Evolutionary conservation across 2,797 vertebrate genomes (phyloP).

Genomic region (Lates japonicus): DNA sequence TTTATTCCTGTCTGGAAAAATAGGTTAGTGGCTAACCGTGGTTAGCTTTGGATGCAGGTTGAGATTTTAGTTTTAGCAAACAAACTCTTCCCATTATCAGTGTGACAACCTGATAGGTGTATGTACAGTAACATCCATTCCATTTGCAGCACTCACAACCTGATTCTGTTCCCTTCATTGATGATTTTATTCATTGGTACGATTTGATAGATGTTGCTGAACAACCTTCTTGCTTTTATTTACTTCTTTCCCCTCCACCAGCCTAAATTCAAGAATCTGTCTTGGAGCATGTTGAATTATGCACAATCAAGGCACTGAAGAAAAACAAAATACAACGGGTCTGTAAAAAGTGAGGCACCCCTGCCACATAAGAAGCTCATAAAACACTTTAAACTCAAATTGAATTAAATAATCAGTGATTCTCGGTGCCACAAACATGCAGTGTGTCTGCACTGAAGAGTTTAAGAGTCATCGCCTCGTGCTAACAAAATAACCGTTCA

Average conservation of each 20-base stretch:
- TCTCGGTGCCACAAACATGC: conserved; percentile 14
- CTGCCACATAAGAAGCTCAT: conserved; percentile 5
- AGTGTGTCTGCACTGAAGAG: background rate
- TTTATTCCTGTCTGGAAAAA: conserved; percentile 6
- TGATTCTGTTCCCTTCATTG: background rate
- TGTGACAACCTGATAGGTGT: background rate
- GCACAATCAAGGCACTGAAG: conserved; percentile 1
- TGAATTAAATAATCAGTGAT: conserved; percentile 32
- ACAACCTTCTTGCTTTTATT: no score
- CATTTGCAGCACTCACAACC: background rate
- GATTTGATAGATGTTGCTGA: background rate
- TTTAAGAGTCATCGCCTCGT: conserved; percentile 40
- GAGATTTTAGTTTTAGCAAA: background rate
- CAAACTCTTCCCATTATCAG: background rate
- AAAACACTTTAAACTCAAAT: conserved; percentile 26
- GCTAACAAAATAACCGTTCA: conserved; percentile 44
- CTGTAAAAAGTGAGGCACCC: conserved; percentile 9
- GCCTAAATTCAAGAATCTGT: background rate
- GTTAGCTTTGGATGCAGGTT: background rate
- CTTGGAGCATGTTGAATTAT: conserved; percentile 7
- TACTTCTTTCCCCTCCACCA: background rate
- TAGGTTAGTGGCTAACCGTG: background rate
- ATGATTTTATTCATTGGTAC: background rate
- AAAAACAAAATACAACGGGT: background rate
- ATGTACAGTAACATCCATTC: background rate